Evolutionary conservation across 2,888 invertebrate genomes (phyloP).

Genomic region (Galeopsomyia nigrocyanea): DNA sequence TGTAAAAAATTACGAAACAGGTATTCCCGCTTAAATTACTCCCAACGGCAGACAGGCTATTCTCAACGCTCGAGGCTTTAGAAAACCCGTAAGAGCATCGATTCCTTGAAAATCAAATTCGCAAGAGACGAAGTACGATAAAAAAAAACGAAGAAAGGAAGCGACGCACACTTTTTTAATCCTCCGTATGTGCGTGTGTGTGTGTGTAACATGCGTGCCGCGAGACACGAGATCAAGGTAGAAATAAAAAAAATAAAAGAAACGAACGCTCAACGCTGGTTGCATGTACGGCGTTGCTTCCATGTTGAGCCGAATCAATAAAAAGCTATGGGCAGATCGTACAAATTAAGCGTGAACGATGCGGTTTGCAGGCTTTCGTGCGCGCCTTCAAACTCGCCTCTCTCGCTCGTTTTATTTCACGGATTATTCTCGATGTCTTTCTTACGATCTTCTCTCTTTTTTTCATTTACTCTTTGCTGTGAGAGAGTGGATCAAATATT

Average conservation of each 20-base stretch:
- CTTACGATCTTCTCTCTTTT: too few relatives aligned
- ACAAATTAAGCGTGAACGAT: too few relatives aligned
- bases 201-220: slow-evolving; percentile 26
- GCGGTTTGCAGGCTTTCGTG: too few relatives aligned
- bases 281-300: slow-evolving; percentile 21
- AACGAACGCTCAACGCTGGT: slow-evolving; percentile 2
- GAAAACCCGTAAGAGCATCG: background rate
- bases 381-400: slow-evolving; percentile 8
- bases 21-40: too few relatives aligned
- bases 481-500: too few relatives aligned
- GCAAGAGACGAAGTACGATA: background rate
- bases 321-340: too few relatives aligned
- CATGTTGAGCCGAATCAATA: slow-evolving; percentile 8
- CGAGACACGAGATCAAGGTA: slow-evolving; percentile 3
- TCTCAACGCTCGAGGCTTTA: too few relatives aligned
- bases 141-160: slow-evolving; percentile 16
- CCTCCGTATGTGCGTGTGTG: slow-evolving; percentile 23
- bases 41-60: too few relatives aligned
- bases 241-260: background rate
- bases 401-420: background rate
- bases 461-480: too few relatives aligned
- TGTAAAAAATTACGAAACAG: too few relatives aligned
- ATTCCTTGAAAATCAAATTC: slow-evolving; percentile 13
- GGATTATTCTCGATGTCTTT: too few relatives aligned
- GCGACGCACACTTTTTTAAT: slow-evolving; percentile 38